A percentile compares a stretch with the other conserved stretches of the same genome.
Conservation (phyloP, 2,888 invertebrate genomes). For the Ceraclea dissimilis region DNA sequence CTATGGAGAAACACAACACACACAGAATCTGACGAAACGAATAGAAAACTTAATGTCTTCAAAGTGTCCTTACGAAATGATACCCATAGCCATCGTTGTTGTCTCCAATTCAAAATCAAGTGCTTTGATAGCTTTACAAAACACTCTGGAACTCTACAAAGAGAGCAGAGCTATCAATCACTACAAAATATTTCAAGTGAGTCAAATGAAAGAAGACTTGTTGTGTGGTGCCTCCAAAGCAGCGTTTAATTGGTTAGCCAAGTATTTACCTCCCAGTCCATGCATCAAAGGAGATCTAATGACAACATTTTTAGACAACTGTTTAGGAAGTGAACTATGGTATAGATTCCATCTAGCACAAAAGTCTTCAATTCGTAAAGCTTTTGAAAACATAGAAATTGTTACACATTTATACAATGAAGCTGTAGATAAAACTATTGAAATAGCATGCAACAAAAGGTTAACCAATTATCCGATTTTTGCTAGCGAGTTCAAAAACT, state of each 20-base stretch:
- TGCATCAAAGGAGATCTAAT: conserved; percentile 52
- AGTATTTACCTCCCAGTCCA: conserved; percentile 42
- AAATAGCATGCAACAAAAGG: conserved; percentile 52
- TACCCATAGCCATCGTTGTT: conserved; percentile 41
- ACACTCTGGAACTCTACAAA: conserved; percentile 31
- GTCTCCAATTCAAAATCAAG: conserved; percentile 30
- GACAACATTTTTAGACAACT: conserved; percentile 47
- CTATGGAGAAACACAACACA: conserved; percentile 34
- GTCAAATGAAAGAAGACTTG: conserved; percentile 33
- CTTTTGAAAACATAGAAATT: conserved; percentile 50
- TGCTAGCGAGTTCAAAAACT: conserved; percentile 55
- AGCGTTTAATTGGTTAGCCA: conserved; percentile 46
- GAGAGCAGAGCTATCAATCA: conserved; percentile 35
- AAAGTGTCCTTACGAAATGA: conserved; percentile 38
- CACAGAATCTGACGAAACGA: conserved; percentile 29
- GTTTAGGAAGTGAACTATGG: conserved; percentile 58
- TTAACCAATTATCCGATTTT: conserved; percentile 54
- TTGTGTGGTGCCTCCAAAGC: conserved; percentile 35
- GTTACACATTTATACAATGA: conserved; percentile 60
- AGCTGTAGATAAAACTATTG: conserved; percentile 54
- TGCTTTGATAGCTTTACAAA: conserved; percentile 29
- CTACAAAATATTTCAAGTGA: conserved; percentile 37
- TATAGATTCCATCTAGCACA: conserved; percentile 41
- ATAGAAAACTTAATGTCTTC: conserved; percentile 35
- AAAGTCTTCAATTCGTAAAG: conserved; percentile 36